Conservation (phyloP, 2,888 invertebrate species). For the Coelinius sp. region DNA sequence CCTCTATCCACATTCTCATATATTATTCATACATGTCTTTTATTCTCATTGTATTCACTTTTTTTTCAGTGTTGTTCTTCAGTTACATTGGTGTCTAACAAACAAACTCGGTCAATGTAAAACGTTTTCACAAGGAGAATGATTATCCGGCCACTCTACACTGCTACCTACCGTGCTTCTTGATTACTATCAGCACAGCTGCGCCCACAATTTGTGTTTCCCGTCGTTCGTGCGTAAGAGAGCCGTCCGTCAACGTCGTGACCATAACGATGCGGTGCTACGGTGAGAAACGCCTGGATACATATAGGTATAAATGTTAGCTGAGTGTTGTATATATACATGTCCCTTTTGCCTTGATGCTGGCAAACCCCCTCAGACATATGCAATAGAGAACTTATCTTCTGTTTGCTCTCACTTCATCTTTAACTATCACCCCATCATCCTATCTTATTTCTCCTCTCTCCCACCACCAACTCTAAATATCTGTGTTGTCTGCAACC, state of each 20-base stretch:
- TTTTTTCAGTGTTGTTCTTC: no score
- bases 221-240: conserved; percentile 63
- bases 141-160: conserved; percentile 58
- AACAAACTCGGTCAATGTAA: not conserved
- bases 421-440: not conserved
- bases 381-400: conserved; percentile 3
- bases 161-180: conserved; percentile 61
- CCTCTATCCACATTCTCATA: not conserved
- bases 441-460: not conserved
- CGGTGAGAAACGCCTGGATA: conserved; percentile 34
- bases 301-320: conserved; percentile 2
- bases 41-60: not conserved
- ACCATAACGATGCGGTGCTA: conserved; percentile 53
- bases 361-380: not conserved
- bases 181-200: conserved; percentile 69
- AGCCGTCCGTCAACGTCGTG: conserved; percentile 68
- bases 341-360: not conserved
- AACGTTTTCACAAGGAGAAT: conserved; percentile 46
- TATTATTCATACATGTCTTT: not conserved
- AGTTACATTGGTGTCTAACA: not conserved
- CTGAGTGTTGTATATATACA: not conserved
- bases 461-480: no score
- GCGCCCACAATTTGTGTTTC: conserved; percentile 66
- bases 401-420: not conserved
- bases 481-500: not conserved